Conservation (phyloP, 2,797 vertebrate species). For the Onychomys arenicola region DNA sequence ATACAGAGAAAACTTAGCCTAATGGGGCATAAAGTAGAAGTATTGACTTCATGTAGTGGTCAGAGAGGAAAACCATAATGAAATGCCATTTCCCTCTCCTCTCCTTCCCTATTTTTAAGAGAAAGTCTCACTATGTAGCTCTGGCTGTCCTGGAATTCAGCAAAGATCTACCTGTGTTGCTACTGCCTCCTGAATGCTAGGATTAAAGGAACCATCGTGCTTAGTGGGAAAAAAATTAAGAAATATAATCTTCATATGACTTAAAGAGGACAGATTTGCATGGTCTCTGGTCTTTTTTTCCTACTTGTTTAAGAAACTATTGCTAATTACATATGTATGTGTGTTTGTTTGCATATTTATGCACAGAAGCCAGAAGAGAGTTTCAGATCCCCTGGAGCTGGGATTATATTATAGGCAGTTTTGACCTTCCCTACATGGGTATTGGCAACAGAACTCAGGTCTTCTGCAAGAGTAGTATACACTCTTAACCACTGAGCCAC, state of each 20-base stretch:
- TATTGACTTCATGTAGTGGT: not conserved
- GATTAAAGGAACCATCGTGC: not conserved
- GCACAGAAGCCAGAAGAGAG: not conserved
- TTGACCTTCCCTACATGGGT: not conserved
- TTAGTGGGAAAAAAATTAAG: conserved; percentile 14
- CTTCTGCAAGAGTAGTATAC: not conserved
- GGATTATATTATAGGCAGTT: not conserved
- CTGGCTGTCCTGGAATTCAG: not conserved
- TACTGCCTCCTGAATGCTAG: not conserved
- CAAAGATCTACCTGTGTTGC: not conserved
- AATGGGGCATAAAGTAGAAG: not conserved
- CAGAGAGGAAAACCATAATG: not conserved
- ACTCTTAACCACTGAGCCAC: not conserved
- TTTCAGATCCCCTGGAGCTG: not conserved
- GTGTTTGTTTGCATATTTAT: not conserved
- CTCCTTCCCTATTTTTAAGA: not conserved
- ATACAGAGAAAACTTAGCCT: not conserved
- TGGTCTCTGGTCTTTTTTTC: not conserved
- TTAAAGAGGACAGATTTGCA: not conserved
- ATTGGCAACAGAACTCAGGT: not conserved
- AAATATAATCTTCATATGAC: not conserved
- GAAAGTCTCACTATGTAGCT: not conserved
- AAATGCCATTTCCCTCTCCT: not conserved
- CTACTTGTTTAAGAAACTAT: not conserved
- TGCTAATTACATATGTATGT: not conserved